A percentile compares a stretch with the other conserved stretches of the same genome.
These are phyloP conservation scores for Equus quagga DNA, from an alignment of 2,113 vertebrate genomes.

Conservation along the genomic window DNA sequence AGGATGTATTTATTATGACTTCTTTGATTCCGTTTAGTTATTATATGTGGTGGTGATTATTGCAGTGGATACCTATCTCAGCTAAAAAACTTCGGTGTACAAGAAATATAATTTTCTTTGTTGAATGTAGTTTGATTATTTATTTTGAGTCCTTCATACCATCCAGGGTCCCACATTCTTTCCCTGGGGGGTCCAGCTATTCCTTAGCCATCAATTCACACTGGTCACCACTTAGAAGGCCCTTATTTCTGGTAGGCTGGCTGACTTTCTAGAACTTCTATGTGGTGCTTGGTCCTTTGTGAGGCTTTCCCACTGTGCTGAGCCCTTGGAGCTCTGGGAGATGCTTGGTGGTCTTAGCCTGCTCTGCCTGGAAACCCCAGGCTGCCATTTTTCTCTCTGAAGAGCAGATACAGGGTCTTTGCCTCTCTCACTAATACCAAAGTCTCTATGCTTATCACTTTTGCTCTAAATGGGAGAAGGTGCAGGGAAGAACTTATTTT, in stretches of 20 bases:
- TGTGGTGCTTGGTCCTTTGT: not conserved
- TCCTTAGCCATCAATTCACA: not conserved
- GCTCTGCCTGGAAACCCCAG: too few relatives aligned
- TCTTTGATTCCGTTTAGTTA: not conserved
- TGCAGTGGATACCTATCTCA: not conserved
- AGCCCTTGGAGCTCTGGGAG: not conserved
- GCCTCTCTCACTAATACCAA: not conserved
- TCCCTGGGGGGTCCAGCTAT: accelerated
- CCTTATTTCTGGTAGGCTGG: not conserved
- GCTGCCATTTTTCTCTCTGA: not conserved
- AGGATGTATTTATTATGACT: not conserved
- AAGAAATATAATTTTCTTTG: not conserved
- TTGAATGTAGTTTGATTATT: constrained; percentile 3
- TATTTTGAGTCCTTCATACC: not conserved
- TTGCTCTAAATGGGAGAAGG: not conserved
- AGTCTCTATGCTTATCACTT: not conserved
- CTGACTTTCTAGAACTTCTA: not conserved
- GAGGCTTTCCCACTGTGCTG: not conserved
- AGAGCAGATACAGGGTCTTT: not conserved
- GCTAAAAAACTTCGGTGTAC: not conserved
- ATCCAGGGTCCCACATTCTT: not conserved
- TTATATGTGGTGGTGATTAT: not conserved
- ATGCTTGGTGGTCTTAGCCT: not conserved
- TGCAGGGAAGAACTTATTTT: not conserved
- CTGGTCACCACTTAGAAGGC: not conserved